Evolutionary conservation across 2,113 vertebrate genomes (phyloP), one percentile per base, ranked within the genome.

Genomic region (Irena cyanogastra): DNA sequence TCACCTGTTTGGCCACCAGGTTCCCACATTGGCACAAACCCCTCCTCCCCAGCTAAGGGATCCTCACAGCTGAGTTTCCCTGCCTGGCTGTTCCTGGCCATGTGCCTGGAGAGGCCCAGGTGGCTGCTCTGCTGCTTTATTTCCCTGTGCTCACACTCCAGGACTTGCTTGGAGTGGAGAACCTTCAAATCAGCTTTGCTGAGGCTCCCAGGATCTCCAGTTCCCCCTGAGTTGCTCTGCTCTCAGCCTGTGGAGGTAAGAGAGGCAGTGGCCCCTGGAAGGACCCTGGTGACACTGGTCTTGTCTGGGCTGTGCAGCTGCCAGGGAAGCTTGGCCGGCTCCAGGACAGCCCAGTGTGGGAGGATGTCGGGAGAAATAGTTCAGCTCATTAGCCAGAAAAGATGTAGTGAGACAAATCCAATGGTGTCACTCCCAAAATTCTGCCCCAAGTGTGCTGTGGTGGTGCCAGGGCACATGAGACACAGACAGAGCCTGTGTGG

Each of bases 391-490:
- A 30, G 4, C 18, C 9, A 44, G 42, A 52, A 45, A 59, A 75
- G 45, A 13, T n/a, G 14, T 3, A 12, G 22, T 20, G 74, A 63
- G 49, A 16, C 79, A 61, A 80, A 45, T 5, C 3, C 2, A 31
- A 11, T 1, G 0, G 1, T 28, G 30, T 11, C 53, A 28, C 20
- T 31, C 4, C n/a, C 18, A 39, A 14, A 4, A 21, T 16, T 20
- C 18, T 45, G 33, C 23, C 37, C 16, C 56, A 7, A 19, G 30
- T 0, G 4, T 49, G 35, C 30, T 47, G 53, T 8, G 53, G 39
- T 39, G 33, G 22, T 26, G 20, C 70, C 45, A 4, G 2, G 5
- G 30, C 75, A 39, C 0, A 0, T 8, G 70, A 56, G 60, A 68
- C 6, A 12, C 77, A 42, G 52, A 19, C 37, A 44, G n/a, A 53